Percentiles rank a stretch among this genome's conserved stretches.
Conservation (phyloP, 1,140 invertebrate species). For the Schlechtendalia chinensis region DNA sequence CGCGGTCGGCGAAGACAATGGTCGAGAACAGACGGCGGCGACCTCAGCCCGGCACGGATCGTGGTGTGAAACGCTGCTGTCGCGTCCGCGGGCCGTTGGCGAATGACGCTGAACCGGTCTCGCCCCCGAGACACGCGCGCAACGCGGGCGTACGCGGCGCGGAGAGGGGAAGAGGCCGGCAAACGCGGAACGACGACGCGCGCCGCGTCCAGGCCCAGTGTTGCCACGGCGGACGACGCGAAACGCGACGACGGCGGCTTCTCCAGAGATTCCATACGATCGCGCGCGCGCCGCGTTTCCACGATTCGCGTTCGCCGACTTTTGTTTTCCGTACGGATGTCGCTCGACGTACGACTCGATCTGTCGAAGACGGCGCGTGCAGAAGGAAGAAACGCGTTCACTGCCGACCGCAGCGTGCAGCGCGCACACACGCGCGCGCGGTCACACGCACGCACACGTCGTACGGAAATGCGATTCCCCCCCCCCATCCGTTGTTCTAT, state of each 20-base stretch:
- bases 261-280: not conserved
- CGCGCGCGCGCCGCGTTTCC: too few species aligned
- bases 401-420: too few species aligned
- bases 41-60: constrained; percentile 42
- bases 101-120: constrained; percentile 46
- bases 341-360: too few species aligned
- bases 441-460: too few species aligned
- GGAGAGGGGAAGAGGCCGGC: not conserved
- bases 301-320: not conserved
- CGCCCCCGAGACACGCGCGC: not conserved
- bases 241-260: not conserved
- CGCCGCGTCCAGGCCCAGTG: not conserved
- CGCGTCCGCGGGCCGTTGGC: constrained; percentile 36
- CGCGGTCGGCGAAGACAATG: constrained; percentile 30
- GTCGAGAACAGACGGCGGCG: constrained; percentile 22
- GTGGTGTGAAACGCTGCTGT: constrained; percentile 41
- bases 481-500: too few species aligned
- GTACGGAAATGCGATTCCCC: too few species aligned
- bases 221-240: not conserved
- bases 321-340: too few species aligned
- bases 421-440: too few species aligned
- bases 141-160: not conserved
- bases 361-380: too few species aligned
- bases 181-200: not conserved
- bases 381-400: too few species aligned